Base-by-base conservation (phyloP, 1,140 invertebrate genomes). In the Reticulitermes speratus region DNA sequence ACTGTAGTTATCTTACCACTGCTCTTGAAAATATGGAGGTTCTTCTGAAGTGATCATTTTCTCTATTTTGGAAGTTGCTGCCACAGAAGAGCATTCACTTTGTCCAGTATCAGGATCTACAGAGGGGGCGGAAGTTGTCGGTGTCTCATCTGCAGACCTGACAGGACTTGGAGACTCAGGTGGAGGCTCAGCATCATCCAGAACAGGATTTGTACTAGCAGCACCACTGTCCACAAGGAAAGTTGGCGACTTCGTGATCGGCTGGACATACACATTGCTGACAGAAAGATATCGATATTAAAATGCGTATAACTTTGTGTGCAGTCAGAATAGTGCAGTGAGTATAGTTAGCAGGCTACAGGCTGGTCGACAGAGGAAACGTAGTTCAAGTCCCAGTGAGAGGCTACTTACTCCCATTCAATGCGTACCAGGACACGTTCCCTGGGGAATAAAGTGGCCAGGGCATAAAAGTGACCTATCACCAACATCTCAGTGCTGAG, bases 21-120 rank as follows among this genome's bases (percentile, higher is more conserved):
- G 95, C 91, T 96, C 96, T 83, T 94, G 93, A 90, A 94, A 95
- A 89, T 95, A 96, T 86, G 95, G 95, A 59, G 94, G 93, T 90
- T 95, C 95, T 89, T 96, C 95, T 25, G 93, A 90, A 38, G 91
- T 90, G 69, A 92, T 91, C 89, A 92, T 89, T 45, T 89, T 89
- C 86, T 88, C 88, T 32, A 85, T 87, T 23, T 87, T 88, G 82
- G 88, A 87, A 44, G 87, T 88, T 48, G 89, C 88, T 55, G 87
- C 89, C 38, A 89, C 85, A 55, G 87, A 87, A 84, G 87, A 75
- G 14, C 65, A 84, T 85, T 87, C 88, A 7, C 86, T 85, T n/a
- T 84, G 85, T 85, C 86, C 87, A 55, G 87, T 85, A 16, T 88
- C 87, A 59, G 85, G 85, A 38, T 87, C 87, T 75, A 86, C 83